Conservation (phyloP, 1,140 invertebrate species). For the Muscidifurax raptorellus region DNA sequence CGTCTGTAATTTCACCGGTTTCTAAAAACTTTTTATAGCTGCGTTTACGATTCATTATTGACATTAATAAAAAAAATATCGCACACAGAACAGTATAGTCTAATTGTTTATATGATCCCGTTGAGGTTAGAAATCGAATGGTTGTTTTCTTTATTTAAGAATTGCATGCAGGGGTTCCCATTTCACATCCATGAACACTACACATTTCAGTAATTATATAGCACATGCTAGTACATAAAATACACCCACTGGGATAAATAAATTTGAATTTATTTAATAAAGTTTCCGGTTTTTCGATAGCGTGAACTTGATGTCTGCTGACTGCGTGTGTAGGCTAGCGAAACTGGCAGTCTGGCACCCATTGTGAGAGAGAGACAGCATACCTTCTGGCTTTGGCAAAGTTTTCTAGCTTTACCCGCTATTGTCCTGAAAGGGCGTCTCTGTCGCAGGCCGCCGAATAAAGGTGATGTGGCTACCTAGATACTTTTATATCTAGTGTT, state of each 20-base stretch:
- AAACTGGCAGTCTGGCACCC: no score
- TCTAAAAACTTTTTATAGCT: neutral
- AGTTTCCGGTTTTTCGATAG: no score
- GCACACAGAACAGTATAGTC: no score
- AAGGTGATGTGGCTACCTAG: neutral
- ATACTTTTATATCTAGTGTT: neutral
- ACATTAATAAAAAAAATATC: neutral
- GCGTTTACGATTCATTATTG: neutral
- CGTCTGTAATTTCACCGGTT: neutral
- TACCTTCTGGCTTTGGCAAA: no score
- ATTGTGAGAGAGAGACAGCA: no score
- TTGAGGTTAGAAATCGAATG: neutral
- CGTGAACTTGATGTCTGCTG: no score
- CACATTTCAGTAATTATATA: neutral
- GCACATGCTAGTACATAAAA: neutral
- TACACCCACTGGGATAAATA: no score
- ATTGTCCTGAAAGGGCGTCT: no score
- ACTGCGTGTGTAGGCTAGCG: no score
- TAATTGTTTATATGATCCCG: neutral
- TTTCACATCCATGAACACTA: neutral
- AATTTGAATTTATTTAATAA: no score
- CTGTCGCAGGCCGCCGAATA: neutral
- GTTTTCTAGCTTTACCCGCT: no score
- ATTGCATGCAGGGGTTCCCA: neutral
- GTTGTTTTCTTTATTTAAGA: neutral